Evolutionary conservation across 2,888 invertebrate species (phyloP), one percentile per base, ranked within the genome.

Genomic region (Drosophila greeni): DNA sequence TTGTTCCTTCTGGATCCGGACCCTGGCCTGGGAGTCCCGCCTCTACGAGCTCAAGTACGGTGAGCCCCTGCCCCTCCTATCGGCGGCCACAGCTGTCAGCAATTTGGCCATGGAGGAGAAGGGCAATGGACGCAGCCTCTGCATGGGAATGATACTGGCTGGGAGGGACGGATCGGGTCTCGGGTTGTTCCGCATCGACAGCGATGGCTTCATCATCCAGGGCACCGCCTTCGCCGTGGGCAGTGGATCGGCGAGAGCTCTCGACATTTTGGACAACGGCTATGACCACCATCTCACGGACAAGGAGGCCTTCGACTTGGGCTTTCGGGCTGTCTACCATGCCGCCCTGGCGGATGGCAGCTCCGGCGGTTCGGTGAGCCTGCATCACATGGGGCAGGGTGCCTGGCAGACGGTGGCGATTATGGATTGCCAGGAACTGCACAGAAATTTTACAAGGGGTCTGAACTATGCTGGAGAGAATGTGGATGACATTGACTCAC

Each of bases 81-180:
- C 29, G 1, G 45, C 45, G 26, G 45, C 45, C 45, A 29, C 12
- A 29, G 5, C 29, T 7, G 29, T 45, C 18, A 45, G 45, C 29
- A 45, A 29, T 8, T 8, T 18, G 45, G 5, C 18, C 4, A 14
- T 29, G 45, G 18, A 18, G 7, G 18, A 45, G 18, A 4, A 2
- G 18, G 1, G 1, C 4, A 18, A 18, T 2, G 43, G 26, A 1
- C 12, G 7, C 0, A 16, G 1, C 12, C 43, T 45, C 29, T 12
- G 7, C 16, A 45, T 29, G 45, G 29, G 29, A 8, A 29, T 45
- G 29, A 45, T 45, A 12, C 18, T 45, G 29, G 45, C 45, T 12
- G 45, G 45, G 29, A 18, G 7, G 45, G 45, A 45, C 18, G 2
- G 1, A 7, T 12, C 45, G 18, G 45, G 45, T 6, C 18, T 18